phyloP scores from a whole-genome alignment of 2,797 vertebrate species.

The Fistularia tabacaria region DNA sequence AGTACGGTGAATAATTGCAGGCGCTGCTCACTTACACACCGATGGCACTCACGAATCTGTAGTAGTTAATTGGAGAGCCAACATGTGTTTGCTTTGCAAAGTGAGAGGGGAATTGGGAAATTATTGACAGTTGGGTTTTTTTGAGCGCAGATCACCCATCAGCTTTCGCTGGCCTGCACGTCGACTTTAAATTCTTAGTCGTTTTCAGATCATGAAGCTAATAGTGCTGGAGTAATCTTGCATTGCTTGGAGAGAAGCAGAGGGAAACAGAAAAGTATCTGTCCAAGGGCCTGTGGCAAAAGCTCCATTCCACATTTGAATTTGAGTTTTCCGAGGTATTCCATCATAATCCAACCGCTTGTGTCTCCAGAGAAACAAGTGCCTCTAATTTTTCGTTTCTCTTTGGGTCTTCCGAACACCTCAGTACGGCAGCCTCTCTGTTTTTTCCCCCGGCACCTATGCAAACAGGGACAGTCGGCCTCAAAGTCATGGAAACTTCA shows the following conservation, averaged over 20 bases:
- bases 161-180: constrained; percentile 29
- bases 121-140: constrained; percentile 49
- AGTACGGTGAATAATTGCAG: constrained; percentile 48
- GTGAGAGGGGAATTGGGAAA: constrained; percentile 63
- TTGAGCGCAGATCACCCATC: constrained; percentile 35
- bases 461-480: too few relatives aligned
- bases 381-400: too few relatives aligned
- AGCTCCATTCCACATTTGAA: constrained; percentile 2
- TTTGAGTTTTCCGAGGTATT: constrained; percentile 13
- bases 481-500: too few relatives aligned
- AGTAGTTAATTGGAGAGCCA: constrained; percentile 59
- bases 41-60: constrained; percentile 44
- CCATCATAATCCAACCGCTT: background rate
- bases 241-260: constrained; percentile 15
- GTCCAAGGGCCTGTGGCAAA: constrained; percentile 16
- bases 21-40: constrained; percentile 37
- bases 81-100: constrained; percentile 65
- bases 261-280: constrained; percentile 27
- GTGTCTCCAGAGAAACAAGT: too few relatives aligned
- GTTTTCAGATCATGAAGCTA: constrained; percentile 54
- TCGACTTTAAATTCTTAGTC: constrained; percentile 38
- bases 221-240: constrained; percentile 29
- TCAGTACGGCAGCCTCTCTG: too few relatives aligned
- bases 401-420: too few relatives aligned
- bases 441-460: too few relatives aligned